Evolutionary conservation across 2,888 invertebrate species (phyloP), one percentile per base, ranked within the genome.

Genomic region (Aricia artaxerxes): DNA sequence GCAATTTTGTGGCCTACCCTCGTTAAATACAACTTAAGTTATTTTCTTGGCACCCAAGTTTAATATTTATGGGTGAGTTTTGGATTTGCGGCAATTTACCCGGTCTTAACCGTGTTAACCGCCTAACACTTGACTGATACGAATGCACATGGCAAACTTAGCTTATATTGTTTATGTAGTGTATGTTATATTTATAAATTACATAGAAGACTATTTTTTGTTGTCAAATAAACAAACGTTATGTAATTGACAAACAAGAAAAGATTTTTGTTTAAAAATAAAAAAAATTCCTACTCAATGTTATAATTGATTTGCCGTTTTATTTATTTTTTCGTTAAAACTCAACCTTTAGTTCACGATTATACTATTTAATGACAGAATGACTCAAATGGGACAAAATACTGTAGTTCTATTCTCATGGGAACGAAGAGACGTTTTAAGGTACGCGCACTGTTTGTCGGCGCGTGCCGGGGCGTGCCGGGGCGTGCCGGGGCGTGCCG

Each of bases 21-120:
- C 84, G 86, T 86, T 88, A 84, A 86, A 86, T 84, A 85, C 81
- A 85, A 85, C 85, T 85, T 86, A 85, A 86, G 83, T 86, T 86
- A 87, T 86, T 86, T 86, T 83, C 86, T 86, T 83, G 80, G 80
- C 80, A 82, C 82, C 82, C 76, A 81, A 84, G 82, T 84, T 85
- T 82, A 83, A 85, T 86, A 84, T 86, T 85, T 85, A 86, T 84
- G 81, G 80, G 79, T 79, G 79, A 81, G 80, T 81, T 83, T 81
- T 73, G 78, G 81, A 81, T 82, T 81, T 82, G 80, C 78, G 80
- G 78, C 38, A 79, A 80, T 79, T 80, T 81, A 80, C 73, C 77
- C 49, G 79, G 73, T 69, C 72, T 81, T 79, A 79, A 81, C 78
- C 73, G 75, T 77, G 75, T 79, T 80, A 80, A 77, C 78, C 72